Percentiles rank a stretch among this genome's conserved stretches.
Conservation (phyloP, 2,113 vertebrate species). For the Melozone crissalis region DNA sequence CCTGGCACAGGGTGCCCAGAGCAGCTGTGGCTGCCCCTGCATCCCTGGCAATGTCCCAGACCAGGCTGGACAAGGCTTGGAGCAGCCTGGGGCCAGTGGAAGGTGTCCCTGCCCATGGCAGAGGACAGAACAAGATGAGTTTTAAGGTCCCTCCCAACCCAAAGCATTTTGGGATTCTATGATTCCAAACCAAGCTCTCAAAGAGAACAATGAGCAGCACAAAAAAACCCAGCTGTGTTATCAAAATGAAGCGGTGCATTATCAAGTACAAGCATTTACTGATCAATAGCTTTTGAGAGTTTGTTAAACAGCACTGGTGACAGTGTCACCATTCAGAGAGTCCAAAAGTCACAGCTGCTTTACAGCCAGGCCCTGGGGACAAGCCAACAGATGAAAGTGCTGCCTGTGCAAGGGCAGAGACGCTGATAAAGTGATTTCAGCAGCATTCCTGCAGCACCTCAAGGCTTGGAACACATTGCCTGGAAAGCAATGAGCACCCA, state of each 20-base stretch:
- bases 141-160: not conserved
- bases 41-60: not conserved
- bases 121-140: not conserved
- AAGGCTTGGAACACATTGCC: not conserved
- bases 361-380: not conserved
- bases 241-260: not conserved
- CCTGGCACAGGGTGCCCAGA: not conserved
- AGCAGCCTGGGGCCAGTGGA: accelerated
- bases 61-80: accelerated
- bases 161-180: not conserved
- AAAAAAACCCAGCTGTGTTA: not conserved
- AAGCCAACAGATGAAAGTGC: not conserved
- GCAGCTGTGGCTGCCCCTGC: not conserved
- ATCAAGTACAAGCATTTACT: not conserved
- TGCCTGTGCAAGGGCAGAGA: not conserved
- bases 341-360: not conserved
- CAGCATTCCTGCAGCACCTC: not conserved
- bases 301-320: not conserved
- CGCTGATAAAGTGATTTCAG: not conserved
- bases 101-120: not conserved
- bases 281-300: not conserved
- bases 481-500: constrained; percentile 7
- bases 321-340: not conserved
- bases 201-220: not conserved
- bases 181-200: not conserved